These are phyloP conservation scores for Taurulus bubalis DNA, from an alignment of 2,113 vertebrate genomes.

Conservation along the genomic window DNA sequence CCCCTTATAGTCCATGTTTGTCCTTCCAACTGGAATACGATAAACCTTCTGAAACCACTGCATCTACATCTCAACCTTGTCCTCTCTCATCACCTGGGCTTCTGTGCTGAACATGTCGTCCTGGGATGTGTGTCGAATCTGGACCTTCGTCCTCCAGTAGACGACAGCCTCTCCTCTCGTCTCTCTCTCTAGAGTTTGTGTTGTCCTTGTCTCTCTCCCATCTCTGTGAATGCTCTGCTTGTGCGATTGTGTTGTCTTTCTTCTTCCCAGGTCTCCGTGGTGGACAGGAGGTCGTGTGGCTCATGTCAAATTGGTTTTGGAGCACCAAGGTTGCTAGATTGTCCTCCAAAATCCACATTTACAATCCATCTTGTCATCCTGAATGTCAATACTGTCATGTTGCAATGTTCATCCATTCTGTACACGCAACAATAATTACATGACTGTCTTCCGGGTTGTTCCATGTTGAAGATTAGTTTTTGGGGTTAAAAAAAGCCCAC, in stretches of 20 bases:
- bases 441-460: neutral
- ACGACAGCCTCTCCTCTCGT: neutral
- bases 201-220: neutral
- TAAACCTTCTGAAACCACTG: neutral
- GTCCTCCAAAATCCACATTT: neutral
- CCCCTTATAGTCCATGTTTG: neutral
- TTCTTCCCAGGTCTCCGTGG: neutral
- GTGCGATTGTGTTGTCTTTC: neutral
- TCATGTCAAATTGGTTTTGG: neutral
- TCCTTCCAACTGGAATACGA: neutral
- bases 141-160: neutral
- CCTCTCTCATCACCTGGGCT: neutral
- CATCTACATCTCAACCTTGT: neutral
- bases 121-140: neutral
- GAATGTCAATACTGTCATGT: neutral
- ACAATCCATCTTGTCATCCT: neutral
- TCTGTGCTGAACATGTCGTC: neutral
- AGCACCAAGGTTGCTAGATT: neutral
- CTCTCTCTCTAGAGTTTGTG: too few species aligned
- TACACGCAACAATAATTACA: neutral
- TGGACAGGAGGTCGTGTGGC: neutral
- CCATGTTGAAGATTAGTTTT: too few species aligned
- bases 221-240: neutral
- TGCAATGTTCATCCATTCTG: neutral
- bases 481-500: too few species aligned